Evolutionary conservation across 2,113 vertebrate species (phyloP).

Genomic region (Erpornis zantholeuca): DNA sequence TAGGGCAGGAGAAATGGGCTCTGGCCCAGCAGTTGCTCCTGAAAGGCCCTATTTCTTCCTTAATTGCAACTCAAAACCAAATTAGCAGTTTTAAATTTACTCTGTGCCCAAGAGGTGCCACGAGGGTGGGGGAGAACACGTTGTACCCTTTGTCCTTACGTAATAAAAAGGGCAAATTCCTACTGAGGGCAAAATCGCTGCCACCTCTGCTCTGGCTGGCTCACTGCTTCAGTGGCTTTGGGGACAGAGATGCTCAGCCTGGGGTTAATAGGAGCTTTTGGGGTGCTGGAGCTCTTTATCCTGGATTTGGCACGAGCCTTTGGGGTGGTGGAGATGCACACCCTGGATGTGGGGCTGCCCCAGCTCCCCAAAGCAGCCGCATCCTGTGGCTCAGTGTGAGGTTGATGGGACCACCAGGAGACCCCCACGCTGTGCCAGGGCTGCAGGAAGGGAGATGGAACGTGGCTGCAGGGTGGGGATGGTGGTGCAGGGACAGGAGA

Average conservation of each 20-base stretch:
- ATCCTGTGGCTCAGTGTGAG: neutral
- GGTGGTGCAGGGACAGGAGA: neutral
- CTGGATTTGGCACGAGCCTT: neutral
- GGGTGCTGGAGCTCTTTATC: no score
- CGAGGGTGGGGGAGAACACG: accelerated
- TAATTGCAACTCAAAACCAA: constrained; percentile 50
- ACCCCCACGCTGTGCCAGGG: neutral
- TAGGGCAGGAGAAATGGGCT: constrained; percentile 8
- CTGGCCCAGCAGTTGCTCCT: neutral
- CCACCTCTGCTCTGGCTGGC: neutral
- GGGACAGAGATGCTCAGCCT: neutral
- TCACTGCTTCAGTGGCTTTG: accelerated
- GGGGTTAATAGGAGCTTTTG: neutral
- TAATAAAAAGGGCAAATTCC: constrained; percentile 10
- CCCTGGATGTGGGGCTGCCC: neutral
- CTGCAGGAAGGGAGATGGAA: neutral
- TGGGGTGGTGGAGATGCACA: neutral
- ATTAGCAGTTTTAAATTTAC: constrained; percentile 45
- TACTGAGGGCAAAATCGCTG: neutral
- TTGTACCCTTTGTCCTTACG: neutral
- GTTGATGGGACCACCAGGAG: no score
- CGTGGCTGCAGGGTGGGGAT: no score
- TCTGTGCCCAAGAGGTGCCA: constrained; percentile 15
- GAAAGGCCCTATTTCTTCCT: constrained; percentile 20
- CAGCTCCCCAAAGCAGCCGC: neutral